These are phyloP conservation scores for Rhamnusium bicolor DNA, from an alignment of 2,888 invertebrate genomes.

Conservation along the genomic window DNA sequence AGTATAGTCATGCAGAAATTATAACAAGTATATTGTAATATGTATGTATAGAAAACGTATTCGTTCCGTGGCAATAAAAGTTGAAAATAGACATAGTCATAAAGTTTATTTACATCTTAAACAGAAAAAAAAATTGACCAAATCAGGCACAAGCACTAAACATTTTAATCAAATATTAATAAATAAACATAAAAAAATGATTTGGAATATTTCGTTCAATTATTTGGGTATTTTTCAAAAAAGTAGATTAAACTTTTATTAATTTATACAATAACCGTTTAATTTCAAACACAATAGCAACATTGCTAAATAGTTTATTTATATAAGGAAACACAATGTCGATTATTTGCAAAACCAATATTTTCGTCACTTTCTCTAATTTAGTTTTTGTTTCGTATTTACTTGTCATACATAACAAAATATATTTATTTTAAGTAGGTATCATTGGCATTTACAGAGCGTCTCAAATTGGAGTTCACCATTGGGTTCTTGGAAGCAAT, in stretches of 20 bases:
- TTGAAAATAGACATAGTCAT: conserved; percentile 1
- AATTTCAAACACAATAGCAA: not conserved
- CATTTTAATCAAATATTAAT: conserved; percentile 18
- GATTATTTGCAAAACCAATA: conserved; percentile 4
- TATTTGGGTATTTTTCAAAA: not conserved
- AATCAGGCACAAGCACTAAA: conserved; percentile 44
- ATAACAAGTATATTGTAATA: not conserved
- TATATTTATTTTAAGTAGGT: not conserved
- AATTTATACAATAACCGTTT: not conserved
- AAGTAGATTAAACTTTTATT: no score
- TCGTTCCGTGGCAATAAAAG: conserved; percentile 7
- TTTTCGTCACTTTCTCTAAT: conserved; percentile 25
- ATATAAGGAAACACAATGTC: conserved; percentile 4
- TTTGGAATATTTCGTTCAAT: conserved; percentile 26
- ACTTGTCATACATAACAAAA: not conserved
- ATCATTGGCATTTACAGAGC: no score
- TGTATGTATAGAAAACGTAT: not conserved
- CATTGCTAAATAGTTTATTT: not conserved
- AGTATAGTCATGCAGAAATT: not conserved
- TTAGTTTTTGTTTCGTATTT: conserved; percentile 1
- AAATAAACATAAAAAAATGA: conserved; percentile 13
- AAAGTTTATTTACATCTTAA: conserved; percentile 26
- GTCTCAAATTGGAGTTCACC: no score
- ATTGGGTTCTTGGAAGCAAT: no score
- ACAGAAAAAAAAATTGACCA: conserved; percentile 42